These are phyloP conservation scores for Batillaria attramentaria DNA, from an alignment of 1,140 invertebrate species.

Conservation along the genomic window DNA sequence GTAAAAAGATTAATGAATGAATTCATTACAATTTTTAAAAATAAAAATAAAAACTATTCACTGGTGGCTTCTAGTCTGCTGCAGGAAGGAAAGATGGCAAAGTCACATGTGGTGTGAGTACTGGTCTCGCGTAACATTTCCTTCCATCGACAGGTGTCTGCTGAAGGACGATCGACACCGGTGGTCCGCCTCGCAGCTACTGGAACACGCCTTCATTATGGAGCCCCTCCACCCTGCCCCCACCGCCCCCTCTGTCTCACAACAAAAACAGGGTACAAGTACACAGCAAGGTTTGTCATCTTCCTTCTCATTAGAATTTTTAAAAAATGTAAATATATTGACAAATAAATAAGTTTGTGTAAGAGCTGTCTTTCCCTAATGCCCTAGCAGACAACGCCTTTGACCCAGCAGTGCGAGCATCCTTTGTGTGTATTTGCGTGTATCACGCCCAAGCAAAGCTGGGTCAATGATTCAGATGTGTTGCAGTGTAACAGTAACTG, in stretches of 20 bases:
- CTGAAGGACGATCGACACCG: slow-evolving; percentile 78
- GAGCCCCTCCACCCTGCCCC: slow-evolving; percentile 38
- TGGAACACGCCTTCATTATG: slow-evolving; percentile 76
- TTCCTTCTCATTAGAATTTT: not conserved
- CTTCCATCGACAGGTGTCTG: slow-evolving; percentile 75
- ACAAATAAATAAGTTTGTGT: not conserved
- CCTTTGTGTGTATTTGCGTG: too few relatives aligned
- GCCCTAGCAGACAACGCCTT: too few relatives aligned
- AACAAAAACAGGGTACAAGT: not conserved
- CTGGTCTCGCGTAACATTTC: not conserved
- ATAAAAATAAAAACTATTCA: not conserved
- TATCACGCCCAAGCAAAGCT: too few relatives aligned
- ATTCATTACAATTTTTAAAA: not conserved
- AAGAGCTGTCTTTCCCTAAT: too few relatives aligned
- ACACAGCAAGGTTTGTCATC: too few relatives aligned
- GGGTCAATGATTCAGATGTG: too few relatives aligned
- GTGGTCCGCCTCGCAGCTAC: slow-evolving; percentile 80
- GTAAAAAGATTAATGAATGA: not conserved
- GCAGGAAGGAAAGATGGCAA: too few relatives aligned
- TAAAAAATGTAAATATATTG: not conserved
- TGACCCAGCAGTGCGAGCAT: too few relatives aligned
- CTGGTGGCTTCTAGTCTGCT: too few relatives aligned
- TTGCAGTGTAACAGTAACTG: too few relatives aligned
- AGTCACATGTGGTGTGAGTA: too few relatives aligned
- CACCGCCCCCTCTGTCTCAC: not conserved